A percentile compares a stretch with the other conserved stretches of the same genome.
phyloP scores from a whole-genome alignment of 2,888 invertebrate genomes.

The Phortica magna region DNA sequence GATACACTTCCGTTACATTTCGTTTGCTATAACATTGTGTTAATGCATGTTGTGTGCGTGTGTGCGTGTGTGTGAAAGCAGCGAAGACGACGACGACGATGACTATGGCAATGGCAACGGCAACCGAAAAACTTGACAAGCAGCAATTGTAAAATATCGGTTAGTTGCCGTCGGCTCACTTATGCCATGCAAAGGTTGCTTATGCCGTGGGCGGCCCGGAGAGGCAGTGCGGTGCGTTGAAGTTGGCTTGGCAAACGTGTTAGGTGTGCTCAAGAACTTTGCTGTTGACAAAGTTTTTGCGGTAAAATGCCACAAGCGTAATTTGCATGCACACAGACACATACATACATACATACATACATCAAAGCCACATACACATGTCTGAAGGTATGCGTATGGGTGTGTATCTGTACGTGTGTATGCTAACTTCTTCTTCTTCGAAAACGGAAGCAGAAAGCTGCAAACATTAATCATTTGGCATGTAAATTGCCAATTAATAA shows the following conservation, averaged over 20 bases:
- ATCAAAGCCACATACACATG: constrained; percentile 35
- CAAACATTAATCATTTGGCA: constrained; percentile 70
- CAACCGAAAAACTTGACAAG: constrained; percentile 32
- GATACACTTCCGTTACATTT: neutral
- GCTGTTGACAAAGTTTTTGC: constrained; percentile 71
- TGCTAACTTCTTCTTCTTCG: constrained; percentile 20
- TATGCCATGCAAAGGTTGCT: neutral
- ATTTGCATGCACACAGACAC: constrained; percentile 60
- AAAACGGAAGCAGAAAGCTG: constrained; percentile 19
- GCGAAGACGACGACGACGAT: neutral
- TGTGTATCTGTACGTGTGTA: constrained; percentile 58
- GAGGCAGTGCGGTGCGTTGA: neutral
- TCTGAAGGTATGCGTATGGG: neutral
- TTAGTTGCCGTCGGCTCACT: constrained; percentile 4
- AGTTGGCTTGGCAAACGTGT: constrained; percentile 30
- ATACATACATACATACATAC: constrained; percentile 35
- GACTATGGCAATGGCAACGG: neutral
- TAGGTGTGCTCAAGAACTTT: constrained; percentile 53
- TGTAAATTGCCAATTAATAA: constrained; percentile 74
- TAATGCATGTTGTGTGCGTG: neutral
- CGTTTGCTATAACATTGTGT: neutral
- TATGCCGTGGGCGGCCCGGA: too few relatives aligned
- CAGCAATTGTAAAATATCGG: constrained; percentile 32
- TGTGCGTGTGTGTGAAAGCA: neutral
- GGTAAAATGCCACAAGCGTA: constrained; percentile 72